Base-by-base conservation (phyloP, 2,888 invertebrate species). In the Spialia ferax region DNA sequence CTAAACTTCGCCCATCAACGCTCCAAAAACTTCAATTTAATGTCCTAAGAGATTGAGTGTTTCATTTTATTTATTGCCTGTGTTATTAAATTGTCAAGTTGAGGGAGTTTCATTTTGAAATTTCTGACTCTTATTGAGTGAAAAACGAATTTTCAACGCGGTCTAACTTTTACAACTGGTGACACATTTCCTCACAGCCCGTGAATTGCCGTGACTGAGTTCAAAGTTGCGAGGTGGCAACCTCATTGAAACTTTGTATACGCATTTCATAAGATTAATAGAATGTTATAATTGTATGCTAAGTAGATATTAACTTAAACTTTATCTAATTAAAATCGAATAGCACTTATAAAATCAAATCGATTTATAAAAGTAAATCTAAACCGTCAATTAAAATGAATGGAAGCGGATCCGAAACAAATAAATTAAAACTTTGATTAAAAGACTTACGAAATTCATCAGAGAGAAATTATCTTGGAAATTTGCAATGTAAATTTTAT, bases 401-500 rank as follows among this genome's bases (percentile, higher is more conserved):
- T 52, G 42, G 69, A 67, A 59, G 64, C 54, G 48, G 23, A 20
- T 65, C 45, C 54, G 52, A 67, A 74, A 71, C 68, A 73, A 81
- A 78, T 78, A 80, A 83, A 81, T 82, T 73, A 76, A 81, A 84
- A 84, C 75, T 86, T 85, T 81, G 75, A 83, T 83, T 81, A 81
- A 80, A 79, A 83, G 78, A 76, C 77, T 78, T 73, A 77, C 79
- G 82, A 84, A 86, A 84, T 87, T 87, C 81, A 82, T 86, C 85
- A 83, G 78, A 79, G 79, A 77, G 79, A 84, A 84, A 85, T 85
- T 77, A 85, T 83, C 80, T 85, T 81, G 77, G 78, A 78, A 82
- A 88, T 87, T 88, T 87, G 86, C 81, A 88, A 86, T 86, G 84
- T 80, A 83, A 88, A 88, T 87, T 84, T 83, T 81, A 84, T 84